These are phyloP conservation scores for Liasis olivaceus DNA, from an alignment of 2,797 vertebrate species.

Conservation along the genomic window DNA sequence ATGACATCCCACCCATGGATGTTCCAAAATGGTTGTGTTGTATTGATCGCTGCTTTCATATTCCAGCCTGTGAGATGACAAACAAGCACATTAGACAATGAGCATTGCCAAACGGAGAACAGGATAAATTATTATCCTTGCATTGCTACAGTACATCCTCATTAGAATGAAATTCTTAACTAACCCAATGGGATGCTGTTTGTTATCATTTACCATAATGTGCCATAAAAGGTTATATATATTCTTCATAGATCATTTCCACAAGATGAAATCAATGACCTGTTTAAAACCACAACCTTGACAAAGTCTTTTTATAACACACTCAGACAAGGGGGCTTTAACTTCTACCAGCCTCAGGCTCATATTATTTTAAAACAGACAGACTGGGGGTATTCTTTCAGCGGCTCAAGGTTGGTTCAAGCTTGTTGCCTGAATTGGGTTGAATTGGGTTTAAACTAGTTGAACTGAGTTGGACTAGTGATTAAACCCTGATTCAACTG, in stretches of 20 bases:
- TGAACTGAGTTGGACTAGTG: conserved; percentile 21
- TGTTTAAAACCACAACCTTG: conserved; percentile 60
- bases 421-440: background rate
- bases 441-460: conserved; percentile 22
- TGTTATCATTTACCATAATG: conserved; percentile 43
- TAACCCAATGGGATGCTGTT: conserved; percentile 46
- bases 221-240: conserved; percentile 43
- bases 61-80: conserved; percentile 58
- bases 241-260: conserved; percentile 53
- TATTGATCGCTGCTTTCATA: conserved; percentile 59
- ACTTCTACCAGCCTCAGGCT: conserved; percentile 48
- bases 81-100: conserved; percentile 57
- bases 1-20: conserved; percentile 17
- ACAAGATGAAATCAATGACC: conserved; percentile 58
- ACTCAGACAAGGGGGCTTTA: conserved; percentile 57
- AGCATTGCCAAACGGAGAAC: conserved; percentile 27
- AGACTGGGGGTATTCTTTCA: background rate
- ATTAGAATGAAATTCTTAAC: conserved; percentile 52
- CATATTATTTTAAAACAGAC: conserved; percentile 39
- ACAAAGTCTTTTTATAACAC: conserved; percentile 59
- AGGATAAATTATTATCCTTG: conserved; percentile 56
- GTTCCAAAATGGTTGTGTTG: conserved; percentile 54
- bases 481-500: conserved; percentile 23
- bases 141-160: conserved; percentile 52
- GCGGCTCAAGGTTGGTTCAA: background rate